Evolutionary conservation across 2,113 vertebrate species (phyloP).

Genomic region (Paracanthobrama guichenoti): DNA sequence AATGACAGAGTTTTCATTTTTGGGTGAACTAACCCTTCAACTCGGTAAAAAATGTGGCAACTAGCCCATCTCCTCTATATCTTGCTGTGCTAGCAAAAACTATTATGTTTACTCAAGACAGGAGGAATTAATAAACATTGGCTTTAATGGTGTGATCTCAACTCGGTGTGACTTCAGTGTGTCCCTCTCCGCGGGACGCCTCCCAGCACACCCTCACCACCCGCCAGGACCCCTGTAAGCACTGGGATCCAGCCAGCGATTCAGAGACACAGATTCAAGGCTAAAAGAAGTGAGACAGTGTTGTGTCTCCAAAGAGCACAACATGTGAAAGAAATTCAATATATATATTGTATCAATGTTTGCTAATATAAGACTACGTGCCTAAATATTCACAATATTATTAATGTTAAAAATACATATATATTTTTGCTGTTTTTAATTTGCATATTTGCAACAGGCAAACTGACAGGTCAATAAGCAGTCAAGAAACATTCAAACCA

Average conservation of each 20-base stretch:
- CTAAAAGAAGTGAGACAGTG: background rate
- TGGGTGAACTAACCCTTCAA: too few relatives aligned
- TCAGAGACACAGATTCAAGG: background rate
- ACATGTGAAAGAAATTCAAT: background rate
- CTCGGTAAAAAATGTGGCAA: background rate
- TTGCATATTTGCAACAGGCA: background rate
- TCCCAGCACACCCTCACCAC: slow-evolving; percentile 25
- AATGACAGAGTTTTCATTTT: too few relatives aligned
- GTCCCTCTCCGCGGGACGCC: slow-evolving; percentile 11
- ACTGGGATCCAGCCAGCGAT: slow-evolving; percentile 14
- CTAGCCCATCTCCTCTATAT: background rate
- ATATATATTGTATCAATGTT: background rate
- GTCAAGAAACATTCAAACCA: background rate
- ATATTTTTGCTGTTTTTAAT: background rate
- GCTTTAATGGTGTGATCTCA: slow-evolving; percentile 16
- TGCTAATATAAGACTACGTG: background rate
- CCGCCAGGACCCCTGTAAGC: background rate
- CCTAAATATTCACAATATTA: background rate
- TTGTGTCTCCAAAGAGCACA: background rate
- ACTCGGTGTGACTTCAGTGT: background rate
- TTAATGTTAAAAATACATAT: too few relatives aligned
- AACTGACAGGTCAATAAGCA: background rate
- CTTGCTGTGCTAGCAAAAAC: slow-evolving; percentile 16
- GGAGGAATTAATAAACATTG: slow-evolving; percentile 35
- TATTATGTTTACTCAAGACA: background rate